Base-by-base conservation (phyloP, 1,140 invertebrate genomes). In the Prorops nasuta region DNA sequence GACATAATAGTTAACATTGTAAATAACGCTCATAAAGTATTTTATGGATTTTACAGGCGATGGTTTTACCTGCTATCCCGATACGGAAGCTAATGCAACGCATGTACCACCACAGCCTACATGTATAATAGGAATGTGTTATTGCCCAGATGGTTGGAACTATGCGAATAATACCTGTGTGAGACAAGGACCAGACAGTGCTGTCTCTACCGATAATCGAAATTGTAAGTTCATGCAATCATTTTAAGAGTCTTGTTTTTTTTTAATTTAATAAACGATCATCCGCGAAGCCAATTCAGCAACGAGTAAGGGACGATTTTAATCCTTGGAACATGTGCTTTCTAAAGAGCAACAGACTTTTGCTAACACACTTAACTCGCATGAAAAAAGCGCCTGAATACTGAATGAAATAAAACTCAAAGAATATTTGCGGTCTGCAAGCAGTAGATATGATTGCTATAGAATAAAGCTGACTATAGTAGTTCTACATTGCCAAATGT, bases 31-130 rank as follows among this genome's bases (percentile, higher is more conserved):
- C 4, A 28, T 28, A 6, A 10, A 28, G 24, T 6, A 28, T 28
- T 28, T 28, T 19, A 20, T 19, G 19, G 8, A 38, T 38, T 8
- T 51, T 56, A 38, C 43, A 77, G 90, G 89, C 7, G 83, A 91
- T 72, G 90, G 90, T 1, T 84, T 83, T 57, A 74, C 69, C 20
- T 88, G 86, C 62, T 60, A 61, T 20, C 64, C 70, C 18, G 66
- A 69, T 50, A 42, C 54, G 17, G 64, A 78, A 46, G 49, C 51
- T 15, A 76, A 79, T 44, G 49, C 53, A n/a, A 44, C 54, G 17
- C 65, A 49, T 51, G 64, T 56, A 58, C 67, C 56, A 54, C 76
- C 74, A 39, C 50, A 59, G 53, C 80, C 76, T 14, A 69, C 66
- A 38, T 85, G 84, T 65, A 39, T 75, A 0, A 37, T 72, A 0